These are phyloP conservation scores for Acipenser oxyrinchus DNA, from an alignment of 2,797 vertebrate genomes.

Conservation along the genomic window DNA sequence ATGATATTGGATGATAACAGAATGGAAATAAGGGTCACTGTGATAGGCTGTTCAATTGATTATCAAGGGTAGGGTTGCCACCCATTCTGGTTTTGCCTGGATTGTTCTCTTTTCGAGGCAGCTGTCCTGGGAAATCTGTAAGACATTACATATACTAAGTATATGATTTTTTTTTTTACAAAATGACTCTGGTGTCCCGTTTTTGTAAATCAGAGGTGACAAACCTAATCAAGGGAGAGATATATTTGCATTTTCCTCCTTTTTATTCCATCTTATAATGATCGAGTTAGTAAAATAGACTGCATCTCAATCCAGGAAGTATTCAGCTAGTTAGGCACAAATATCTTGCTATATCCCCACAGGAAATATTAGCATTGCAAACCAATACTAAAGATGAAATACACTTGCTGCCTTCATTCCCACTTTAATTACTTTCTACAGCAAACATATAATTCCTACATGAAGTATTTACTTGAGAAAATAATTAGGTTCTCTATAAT, in stretches of 20 bases:
- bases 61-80: too few species aligned
- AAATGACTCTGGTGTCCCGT: conserved; percentile 4
- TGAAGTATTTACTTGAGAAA: neutral
- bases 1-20: too few species aligned
- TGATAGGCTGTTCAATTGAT: too few species aligned
- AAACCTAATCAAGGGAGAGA: neutral
- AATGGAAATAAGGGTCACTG: too few species aligned
- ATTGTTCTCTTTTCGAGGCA: too few species aligned
- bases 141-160: neutral
- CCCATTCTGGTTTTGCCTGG: too few species aligned
- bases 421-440: conserved; percentile 10
- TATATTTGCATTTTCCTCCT: neutral
- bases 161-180: neutral
- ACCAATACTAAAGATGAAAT: conserved; percentile 10
- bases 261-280: conserved; percentile 11
- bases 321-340: conserved; percentile 1
- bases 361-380: conserved; percentile 11
- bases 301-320: neutral
- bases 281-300: neutral
- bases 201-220: neutral
- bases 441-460: conserved; percentile 7
- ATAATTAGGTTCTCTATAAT: conserved; percentile 8
- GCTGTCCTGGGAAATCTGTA: too few species aligned
- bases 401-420: conserved; percentile 11
- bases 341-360: neutral